phyloP scores from a whole-genome alignment of 2,113 vertebrate genomes.

The Toxotes chatareus region DNA sequence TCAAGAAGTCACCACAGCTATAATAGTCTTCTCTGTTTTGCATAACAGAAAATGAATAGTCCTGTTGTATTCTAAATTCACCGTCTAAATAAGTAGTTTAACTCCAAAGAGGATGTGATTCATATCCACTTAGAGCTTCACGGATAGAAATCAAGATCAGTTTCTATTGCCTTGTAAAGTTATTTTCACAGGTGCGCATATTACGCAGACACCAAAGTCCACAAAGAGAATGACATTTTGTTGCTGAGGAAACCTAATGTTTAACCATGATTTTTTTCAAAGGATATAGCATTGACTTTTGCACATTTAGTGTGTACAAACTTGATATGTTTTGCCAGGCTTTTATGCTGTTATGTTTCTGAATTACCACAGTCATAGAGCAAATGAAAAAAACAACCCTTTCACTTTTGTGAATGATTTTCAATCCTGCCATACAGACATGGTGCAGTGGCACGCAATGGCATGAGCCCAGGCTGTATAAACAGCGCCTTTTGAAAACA shows the following conservation, averaged over 20 bases:
- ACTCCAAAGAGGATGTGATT: constrained; percentile 16
- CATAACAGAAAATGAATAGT: constrained; percentile 38
- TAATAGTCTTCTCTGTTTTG: constrained; percentile 9
- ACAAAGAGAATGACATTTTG: constrained; percentile 6
- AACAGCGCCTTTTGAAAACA: background rate
- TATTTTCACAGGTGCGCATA: background rate
- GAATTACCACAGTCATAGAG: background rate
- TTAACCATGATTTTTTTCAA: constrained; percentile 50
- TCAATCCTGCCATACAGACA: background rate
- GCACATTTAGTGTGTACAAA: background rate
- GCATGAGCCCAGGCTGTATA: background rate
- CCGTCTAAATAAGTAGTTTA: constrained; percentile 13
- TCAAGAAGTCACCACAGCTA: constrained; percentile 33
- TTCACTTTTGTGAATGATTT: background rate
- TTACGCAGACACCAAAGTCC: constrained; percentile 62
- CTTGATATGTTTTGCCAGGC: background rate
- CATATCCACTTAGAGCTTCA: background rate
- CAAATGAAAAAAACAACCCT: background rate
- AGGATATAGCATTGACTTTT: background rate
- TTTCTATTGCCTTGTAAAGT: constrained; percentile 41
- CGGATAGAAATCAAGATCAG: background rate
- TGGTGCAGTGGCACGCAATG: background rate
- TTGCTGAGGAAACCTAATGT: constrained; percentile 40
- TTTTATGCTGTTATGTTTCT: background rate
- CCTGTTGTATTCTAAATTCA: constrained; percentile 25